Percentiles rank a stretch among this genome's conserved stretches.
phyloP scores from a whole-genome alignment of 2,888 invertebrate genomes.

The Neria commutata region DNA sequence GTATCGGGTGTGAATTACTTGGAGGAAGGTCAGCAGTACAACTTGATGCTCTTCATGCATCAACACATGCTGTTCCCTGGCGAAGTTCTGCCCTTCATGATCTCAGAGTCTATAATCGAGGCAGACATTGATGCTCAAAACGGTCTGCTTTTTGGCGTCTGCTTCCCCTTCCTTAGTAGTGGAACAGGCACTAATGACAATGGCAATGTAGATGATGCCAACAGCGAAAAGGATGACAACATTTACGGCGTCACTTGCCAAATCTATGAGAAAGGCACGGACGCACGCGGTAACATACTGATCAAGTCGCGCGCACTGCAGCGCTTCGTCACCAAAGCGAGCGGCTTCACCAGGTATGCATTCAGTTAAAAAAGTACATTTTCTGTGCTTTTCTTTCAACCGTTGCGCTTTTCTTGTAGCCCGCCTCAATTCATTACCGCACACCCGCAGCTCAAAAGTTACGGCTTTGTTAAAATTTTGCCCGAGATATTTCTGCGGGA shows the following conservation, averaged over 20 bases:
- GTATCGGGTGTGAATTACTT: constrained; percentile 70
- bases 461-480: constrained; percentile 71
- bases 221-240: constrained; percentile 22
- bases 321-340: constrained; percentile 66
- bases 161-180: constrained; percentile 50
- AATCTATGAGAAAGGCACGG: constrained; percentile 58
- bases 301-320: constrained; percentile 79
- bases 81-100: constrained; percentile 76
- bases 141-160: constrained; percentile 57
- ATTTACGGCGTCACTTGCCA: constrained; percentile 61
- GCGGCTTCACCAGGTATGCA: constrained; percentile 49
- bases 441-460: constrained; percentile 60
- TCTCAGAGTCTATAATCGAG: constrained; percentile 62
- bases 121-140: constrained; percentile 47
- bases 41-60: constrained; percentile 67
- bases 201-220: not conserved
- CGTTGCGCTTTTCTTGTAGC: constrained; percentile 31
- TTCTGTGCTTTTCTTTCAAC: not conserved
- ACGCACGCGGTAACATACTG: constrained; percentile 61
- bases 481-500: constrained; percentile 70
- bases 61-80: constrained; percentile 77
- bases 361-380: not conserved
- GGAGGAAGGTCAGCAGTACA: constrained; percentile 64
- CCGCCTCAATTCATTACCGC: constrained; percentile 52
- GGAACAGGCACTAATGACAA: constrained; percentile 29